A percentile compares a stretch with the other conserved stretches of the same genome.
phyloP scores from a whole-genome alignment of 2,888 invertebrate species.

The Campoplex nolae region DNA sequence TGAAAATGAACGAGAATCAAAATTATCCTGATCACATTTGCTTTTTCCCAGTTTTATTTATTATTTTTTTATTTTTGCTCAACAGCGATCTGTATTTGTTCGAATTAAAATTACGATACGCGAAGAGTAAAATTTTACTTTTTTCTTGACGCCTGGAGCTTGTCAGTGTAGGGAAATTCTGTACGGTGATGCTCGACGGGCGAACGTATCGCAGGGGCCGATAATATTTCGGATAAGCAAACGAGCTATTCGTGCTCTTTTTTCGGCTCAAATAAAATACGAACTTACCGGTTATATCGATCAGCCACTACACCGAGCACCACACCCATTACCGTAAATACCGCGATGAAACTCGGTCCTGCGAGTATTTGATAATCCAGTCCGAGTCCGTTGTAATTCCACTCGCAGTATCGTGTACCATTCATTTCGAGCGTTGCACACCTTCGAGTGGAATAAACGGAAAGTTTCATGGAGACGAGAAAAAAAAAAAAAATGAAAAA shows the following conservation, averaged over 20 bases:
- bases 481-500: neutral
- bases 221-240: constrained; percentile 19
- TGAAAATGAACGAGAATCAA: constrained; percentile 76
- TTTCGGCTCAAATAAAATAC: neutral
- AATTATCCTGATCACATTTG: neutral
- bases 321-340: constrained; percentile 95
- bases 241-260: constrained; percentile 7
- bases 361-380: constrained; percentile 96
- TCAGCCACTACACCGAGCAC: constrained; percentile 94
- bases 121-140: neutral
- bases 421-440: constrained; percentile 89
- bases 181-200: constrained; percentile 30
- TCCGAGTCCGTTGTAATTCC: constrained; percentile 97
- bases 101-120: neutral
- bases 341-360: constrained; percentile 96
- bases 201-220: constrained; percentile 51
- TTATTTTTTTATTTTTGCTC: too few species aligned
- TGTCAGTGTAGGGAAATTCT: constrained; percentile 24
- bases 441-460: constrained; percentile 82
- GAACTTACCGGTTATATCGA: constrained; percentile 85
- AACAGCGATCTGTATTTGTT: neutral
- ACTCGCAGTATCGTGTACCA: constrained; percentile 93
- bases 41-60: neutral
- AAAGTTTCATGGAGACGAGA: neutral
- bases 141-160: constrained; percentile 32